phyloP scores from a whole-genome alignment of 2,113 vertebrate genomes.

The Lamprotornis superbus region DNA sequence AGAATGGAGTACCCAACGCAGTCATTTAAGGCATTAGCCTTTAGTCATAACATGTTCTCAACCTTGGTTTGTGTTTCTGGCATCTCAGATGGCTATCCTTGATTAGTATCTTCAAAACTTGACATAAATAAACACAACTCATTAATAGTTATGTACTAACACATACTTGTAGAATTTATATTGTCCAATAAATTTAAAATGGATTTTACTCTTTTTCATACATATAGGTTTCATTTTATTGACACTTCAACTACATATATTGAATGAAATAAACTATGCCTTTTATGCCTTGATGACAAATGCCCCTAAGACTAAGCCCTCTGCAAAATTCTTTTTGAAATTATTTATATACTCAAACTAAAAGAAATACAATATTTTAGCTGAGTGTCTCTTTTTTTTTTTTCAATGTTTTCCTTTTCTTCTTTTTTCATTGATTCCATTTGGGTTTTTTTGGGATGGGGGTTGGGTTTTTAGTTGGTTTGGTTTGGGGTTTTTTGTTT shows the following conservation, averaged over 20 bases:
- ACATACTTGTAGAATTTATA: not conserved
- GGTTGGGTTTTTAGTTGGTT: too few species aligned
- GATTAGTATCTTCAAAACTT: not conserved
- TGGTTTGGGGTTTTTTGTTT: too few species aligned
- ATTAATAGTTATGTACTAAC: not conserved
- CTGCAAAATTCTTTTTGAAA: not conserved
- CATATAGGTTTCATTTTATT: not conserved
- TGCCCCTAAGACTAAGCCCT: not conserved
- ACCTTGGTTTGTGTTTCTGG: not conserved
- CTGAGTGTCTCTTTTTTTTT: rapidly evolving
- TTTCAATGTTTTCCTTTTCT: not conserved
- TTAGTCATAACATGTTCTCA: not conserved
- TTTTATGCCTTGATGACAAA: not conserved
- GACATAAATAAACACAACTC: not conserved
- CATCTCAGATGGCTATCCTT: not conserved
- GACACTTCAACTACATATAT: not conserved
- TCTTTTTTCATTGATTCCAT: too few species aligned
- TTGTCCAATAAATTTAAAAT: not conserved
- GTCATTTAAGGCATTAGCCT: not conserved
- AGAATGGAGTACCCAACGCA: not conserved
- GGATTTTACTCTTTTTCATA: not conserved
- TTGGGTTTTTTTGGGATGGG: too few species aligned
- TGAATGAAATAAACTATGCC: not conserved
- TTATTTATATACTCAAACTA: not conserved
- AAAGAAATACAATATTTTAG: not conserved